Evolutionary conservation across 2,113 vertebrate genomes (phyloP).

Genomic region (Hyla sarda): DNA sequence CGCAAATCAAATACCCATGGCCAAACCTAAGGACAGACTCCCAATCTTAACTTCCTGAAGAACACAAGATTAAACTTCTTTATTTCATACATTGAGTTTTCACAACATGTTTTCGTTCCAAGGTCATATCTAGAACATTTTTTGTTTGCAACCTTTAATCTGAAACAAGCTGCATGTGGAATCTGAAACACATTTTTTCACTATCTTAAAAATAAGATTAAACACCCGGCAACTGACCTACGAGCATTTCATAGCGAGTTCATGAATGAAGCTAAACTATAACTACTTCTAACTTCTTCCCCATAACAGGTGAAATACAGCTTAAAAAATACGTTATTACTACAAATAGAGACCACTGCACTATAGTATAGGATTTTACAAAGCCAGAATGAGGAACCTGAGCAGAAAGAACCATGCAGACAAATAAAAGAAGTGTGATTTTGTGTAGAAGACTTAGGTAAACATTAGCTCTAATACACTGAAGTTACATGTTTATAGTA

Average conservation of each 20-base stretch:
- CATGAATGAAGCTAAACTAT: not conserved
- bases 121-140: constrained; percentile 4
- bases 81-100: not conserved
- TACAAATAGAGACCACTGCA: not conserved
- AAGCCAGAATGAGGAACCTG: not conserved
- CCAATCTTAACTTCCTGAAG: not conserved
- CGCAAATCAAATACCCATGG: too few relatives aligned
- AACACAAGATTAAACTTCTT: not conserved
- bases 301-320: not conserved
- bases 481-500: not conserved
- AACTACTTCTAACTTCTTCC: not conserved
- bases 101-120: not conserved
- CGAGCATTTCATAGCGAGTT: not conserved
- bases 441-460: not conserved
- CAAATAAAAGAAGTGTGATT: not conserved
- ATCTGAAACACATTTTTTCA: constrained; percentile 25
- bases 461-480: too few relatives aligned
- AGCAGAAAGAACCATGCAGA: not conserved
- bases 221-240: not conserved
- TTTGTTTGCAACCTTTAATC: constrained; percentile 8
- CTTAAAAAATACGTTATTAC: not conserved
- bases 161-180: not conserved
- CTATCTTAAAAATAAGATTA: constrained; percentile 27
- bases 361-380: not conserved
- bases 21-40: not conserved